These are phyloP conservation scores for Plotosus lineatus DNA, from an alignment of 2,113 vertebrate species.

Conservation along the genomic window DNA sequence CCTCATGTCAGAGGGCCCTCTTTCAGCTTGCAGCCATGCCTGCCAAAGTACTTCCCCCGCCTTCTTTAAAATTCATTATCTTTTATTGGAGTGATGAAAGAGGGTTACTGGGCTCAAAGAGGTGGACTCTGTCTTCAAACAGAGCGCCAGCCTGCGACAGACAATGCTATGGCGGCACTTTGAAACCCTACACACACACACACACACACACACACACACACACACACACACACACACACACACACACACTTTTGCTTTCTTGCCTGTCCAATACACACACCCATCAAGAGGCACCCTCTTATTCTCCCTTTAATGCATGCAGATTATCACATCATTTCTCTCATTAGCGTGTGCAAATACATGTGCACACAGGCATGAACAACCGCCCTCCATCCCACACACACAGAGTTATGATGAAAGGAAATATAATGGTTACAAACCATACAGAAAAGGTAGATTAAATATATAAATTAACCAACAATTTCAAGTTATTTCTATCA, in stretches of 20 bases:
- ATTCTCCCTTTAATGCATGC: slow-evolving; percentile 36
- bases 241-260: slow-evolving; percentile 44
- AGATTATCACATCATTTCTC: slow-evolving; percentile 39
- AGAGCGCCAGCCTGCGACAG: slow-evolving; percentile 62
- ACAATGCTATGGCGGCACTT: slow-evolving; percentile 60
- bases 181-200: slow-evolving; percentile 60
- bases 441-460: not conserved
- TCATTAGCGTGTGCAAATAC: slow-evolving; percentile 16
- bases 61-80: slow-evolving; percentile 64
- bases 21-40: slow-evolving; percentile 51
- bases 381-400: not conserved
- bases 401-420: not conserved
- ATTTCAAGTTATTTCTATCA: not conserved
- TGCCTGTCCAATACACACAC: slow-evolving; percentile 33
- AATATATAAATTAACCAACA: not conserved
- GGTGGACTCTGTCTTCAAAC: slow-evolving; percentile 65
- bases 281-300: slow-evolving; percentile 31
- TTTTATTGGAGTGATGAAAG: slow-evolving; percentile 71
- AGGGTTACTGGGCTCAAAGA: slow-evolving; percentile 71
- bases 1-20: slow-evolving; percentile 40
- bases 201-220: slow-evolving; percentile 29
- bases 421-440: not conserved
- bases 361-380: not conserved
- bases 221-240: slow-evolving; percentile 31
- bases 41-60: slow-evolving; percentile 57